Evolutionary conservation across 2,113 vertebrate species (phyloP), one percentile per base, ranked within the genome.

Genomic region (Sitta europaea): DNA sequence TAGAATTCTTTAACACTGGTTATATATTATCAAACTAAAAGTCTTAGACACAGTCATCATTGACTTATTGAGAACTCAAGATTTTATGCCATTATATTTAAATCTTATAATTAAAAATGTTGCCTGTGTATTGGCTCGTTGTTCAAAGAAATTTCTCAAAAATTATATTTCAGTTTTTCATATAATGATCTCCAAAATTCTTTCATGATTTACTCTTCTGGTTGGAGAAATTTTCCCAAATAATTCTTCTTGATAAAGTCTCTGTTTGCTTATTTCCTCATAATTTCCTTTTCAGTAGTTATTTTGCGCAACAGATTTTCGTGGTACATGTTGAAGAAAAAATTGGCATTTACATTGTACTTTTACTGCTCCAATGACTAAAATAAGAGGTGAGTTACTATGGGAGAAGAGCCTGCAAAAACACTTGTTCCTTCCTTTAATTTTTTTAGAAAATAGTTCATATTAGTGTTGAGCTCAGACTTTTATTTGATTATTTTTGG

Each of bases 161-260:
- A 70, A 15, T 0, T 9, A 0, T n/a, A 25, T 62, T 62, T 80
- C 3, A 11, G 0, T 10, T 72, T 67, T 80, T 35, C 2, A 1
- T 66, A 38, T 12, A 62, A 24, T 53, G 43, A 51, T 35, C 11
- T 62, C 21, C 6, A 71, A 43, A 75, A 62, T 58, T 38, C 11
- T 68, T 47, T 68, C 10, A 62, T 29, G 1, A 43, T 67, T 53
- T 73, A 1, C 3, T 68, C 4, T 58, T 88, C 13, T 48, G 5
- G 35, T 72, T 28, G 68, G 7, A 80, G 2, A 47, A 14, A 3
- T 28, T 67, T 62, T 80, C 53, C 10, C 19, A 21, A 14, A 31
- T 62, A 62, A 20, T 5, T 48, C 5, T 36, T 55, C 17, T 61
- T 54, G 9, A 62, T 72, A 58, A 35, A 6, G 19, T 23, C 7